Evolutionary conservation across 2,888 invertebrate genomes (phyloP), one percentile per base, ranked within the genome.

Genomic region (Stegana nigrithorax): DNA sequence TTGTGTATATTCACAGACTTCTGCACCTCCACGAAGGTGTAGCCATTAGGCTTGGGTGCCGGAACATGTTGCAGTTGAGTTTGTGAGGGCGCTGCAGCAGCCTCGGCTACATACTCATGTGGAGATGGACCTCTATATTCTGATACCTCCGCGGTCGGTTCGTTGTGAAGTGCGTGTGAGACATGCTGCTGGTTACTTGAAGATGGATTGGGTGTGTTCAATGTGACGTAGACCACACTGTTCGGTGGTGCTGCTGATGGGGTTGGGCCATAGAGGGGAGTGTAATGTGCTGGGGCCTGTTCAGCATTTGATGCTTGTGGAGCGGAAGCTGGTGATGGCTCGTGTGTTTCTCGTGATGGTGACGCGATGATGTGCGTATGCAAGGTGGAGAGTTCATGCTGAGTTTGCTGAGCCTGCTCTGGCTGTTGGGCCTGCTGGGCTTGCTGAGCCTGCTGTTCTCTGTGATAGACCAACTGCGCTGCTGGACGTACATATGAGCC

Each of bases 21-120:
- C 73, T 91, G 91, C 3, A 92, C 83, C 84, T 91, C 90, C 1
- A 91, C 90, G 32, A 87, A 82, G 0, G 89, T 89, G 71, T 86
- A 88, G 2, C 81, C 73, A 19, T 78, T 68, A 87, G 21, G 89
- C 78, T 79, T 69, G 0, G 67, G 59, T 3, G 69, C 62, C 0
- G 64, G 51, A 7, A 66, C 64, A 69, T 72, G 69, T 1, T 65
- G 73, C 4, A 60, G 3, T 56, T 72, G 51, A 8, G 63, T 72
- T 2, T 70, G 69, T 4, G 67, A 68, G 2, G 68, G 64, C 6
- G 70, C 70, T 1, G 72, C 73, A 2, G 73, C 71, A 1, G 82
- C 80, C 44, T 80, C 75, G 0, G 76, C 64, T 0, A 81, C 82
- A 57, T 78, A 82, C 0, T 81, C 71, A 23, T 82, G 75, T 0